Evolutionary conservation across 1,140 invertebrate species (phyloP).

Genomic region (Lethrus apterus): DNA sequence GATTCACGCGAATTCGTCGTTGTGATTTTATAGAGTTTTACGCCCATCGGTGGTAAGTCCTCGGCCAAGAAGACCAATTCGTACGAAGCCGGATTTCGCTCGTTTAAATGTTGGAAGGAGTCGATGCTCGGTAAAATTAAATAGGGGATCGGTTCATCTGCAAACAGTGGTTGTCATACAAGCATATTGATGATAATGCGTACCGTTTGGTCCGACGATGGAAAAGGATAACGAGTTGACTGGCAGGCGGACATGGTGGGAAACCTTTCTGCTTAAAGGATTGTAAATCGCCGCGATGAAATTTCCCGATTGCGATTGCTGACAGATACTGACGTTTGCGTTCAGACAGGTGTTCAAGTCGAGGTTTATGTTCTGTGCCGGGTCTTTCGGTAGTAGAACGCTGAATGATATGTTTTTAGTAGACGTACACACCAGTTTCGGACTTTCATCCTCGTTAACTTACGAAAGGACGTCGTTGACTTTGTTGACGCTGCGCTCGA

Average conservation of each 20-base stretch:
- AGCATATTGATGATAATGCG: not conserved
- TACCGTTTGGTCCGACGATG: conserved; percentile 42
- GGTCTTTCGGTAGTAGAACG: not conserved
- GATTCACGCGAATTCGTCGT: not conserved
- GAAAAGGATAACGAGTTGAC: conserved; percentile 50
- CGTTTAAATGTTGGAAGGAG: conserved; percentile 35
- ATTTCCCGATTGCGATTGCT: conserved; percentile 51
- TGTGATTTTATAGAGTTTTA: conserved; percentile 35
- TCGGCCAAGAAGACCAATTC: conserved; percentile 46
- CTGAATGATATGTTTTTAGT: not conserved
- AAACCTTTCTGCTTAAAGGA: conserved; percentile 58
- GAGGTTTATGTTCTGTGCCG: not conserved
- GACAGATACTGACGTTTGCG: conserved; percentile 57
- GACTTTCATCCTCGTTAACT: not conserved
- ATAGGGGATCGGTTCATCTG: not conserved
- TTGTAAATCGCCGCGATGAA: conserved; percentile 72
- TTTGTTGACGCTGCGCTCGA: conserved; percentile 33
- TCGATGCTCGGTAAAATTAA: conserved; percentile 40
- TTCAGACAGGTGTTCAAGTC: conserved; percentile 20
- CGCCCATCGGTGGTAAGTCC: conserved; percentile 42
- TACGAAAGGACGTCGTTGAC: conserved; percentile 7
- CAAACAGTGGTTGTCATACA: not conserved
- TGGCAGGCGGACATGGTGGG: conserved; percentile 62
- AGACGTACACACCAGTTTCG: no score
- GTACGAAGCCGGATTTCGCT: conserved; percentile 32